Conservation (phyloP, 2,888 invertebrate genomes). For the Lottia gigantea region DNA sequence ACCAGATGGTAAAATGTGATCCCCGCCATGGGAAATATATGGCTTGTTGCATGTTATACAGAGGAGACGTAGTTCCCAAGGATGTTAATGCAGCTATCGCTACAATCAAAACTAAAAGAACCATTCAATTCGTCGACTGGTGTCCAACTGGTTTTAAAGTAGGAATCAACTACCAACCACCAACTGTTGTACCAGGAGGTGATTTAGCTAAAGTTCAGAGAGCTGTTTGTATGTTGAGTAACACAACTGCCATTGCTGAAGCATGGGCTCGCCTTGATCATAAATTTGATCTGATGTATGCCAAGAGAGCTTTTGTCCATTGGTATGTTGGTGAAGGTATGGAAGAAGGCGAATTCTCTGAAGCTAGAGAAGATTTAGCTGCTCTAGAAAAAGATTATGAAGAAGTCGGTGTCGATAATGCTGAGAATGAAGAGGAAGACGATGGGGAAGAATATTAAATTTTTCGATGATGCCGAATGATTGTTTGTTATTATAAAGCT, state of each 20-base stretch:
- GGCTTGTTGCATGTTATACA: constrained; percentile 1
- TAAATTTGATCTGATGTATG: constrained; percentile 2
- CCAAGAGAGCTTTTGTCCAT: constrained; percentile 1
- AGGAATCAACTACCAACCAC: constrained; percentile 3
- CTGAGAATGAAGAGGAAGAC: not conserved
- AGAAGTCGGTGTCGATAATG: constrained; percentile 6
- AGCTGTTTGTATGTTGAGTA: not conserved
- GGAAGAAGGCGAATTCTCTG: constrained; percentile 5
- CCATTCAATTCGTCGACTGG: constrained; percentile 6
- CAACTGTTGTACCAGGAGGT: constrained; percentile 2
- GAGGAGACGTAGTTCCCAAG: not conserved
- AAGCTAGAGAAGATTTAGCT: constrained; percentile 4
- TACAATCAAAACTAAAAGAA: constrained; percentile 6
- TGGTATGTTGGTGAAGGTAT: constrained; percentile 2
- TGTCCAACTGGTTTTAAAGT: not conserved
- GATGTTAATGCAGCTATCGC: constrained; percentile 6
- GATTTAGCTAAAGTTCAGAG: constrained; percentile 6
- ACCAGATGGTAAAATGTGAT: constrained; percentile 5
- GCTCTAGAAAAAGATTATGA: constrained; percentile 6
- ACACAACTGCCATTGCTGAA: constrained; percentile 4
- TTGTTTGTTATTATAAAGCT: too few species aligned
- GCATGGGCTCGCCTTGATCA: not conserved
- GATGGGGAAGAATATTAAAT: not conserved
- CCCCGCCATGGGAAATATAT: constrained; percentile 9
- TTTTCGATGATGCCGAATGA: not conserved